Evolutionary conservation across 1,140 invertebrate species (phyloP), one percentile per base, ranked within the genome.

Genomic region (Drosophila oshimai): DNA sequence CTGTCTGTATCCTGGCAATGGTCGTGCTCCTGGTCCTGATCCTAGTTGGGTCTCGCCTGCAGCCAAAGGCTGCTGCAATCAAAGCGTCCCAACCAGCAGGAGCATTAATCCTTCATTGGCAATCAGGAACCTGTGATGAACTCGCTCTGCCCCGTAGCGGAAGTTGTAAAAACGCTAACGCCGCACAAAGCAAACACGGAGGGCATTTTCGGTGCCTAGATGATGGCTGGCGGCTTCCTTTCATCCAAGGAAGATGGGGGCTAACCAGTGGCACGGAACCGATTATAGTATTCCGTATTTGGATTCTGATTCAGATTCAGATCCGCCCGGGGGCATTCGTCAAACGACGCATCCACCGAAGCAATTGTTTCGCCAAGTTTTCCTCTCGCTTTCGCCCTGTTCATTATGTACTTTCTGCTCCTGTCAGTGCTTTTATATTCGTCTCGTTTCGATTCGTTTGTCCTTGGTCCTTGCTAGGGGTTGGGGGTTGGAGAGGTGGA

Each of bases 91-190:
- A 18, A 28, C 54, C 15, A 64, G 41, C 55, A 65, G 65, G 9
- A 36, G 58, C 73, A 86, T 81, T 88, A 87, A 87, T 87, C 81
- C 81, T 87, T 87, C 81, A 87, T 87, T 87, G 83, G 73, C 81
- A 87, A 87, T 81, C 81, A 87, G 62, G 60, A 72, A 79, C 75
- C 65, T 86, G 65, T 87, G 81, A 87, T 81, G 81, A 84, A 80
- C 80, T 62, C 58, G n/a, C 58, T 72, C 50, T 55, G 47, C 18
- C 36, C 50, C 26, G 10, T 37, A 80, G 37, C 76, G 81, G 81
- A 86, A 86, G 81, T 86, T 87, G 76, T 87, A 86, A 87, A 86
- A 86, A 86, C 76, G 81, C 81, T 62, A 86, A 77, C 73, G 75
- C 61, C 68, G 76, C 79, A 84, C 79, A 87, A 86, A 81, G 81